Evolutionary conservation across 2,113 vertebrate genomes (phyloP).

Genomic region (Apodemus sylvaticus): DNA sequence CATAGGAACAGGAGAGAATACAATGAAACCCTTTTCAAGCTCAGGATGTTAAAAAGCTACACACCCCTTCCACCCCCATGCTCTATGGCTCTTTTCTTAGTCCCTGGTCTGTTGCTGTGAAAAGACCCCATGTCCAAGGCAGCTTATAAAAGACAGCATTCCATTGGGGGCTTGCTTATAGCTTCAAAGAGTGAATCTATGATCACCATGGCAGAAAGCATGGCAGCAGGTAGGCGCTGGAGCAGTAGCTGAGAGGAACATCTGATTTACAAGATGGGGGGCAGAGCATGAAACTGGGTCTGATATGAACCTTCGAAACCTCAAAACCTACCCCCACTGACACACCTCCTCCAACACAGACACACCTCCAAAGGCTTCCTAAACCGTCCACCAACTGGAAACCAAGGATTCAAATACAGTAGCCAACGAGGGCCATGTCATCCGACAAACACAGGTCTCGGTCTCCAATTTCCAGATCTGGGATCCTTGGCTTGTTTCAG

Average conservation of each 20-base stretch:
- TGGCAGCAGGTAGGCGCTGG: rapidly evolving
- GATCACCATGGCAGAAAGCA: background rate
- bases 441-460: background rate
- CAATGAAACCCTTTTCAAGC: background rate
- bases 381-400: background rate
- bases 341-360: background rate
- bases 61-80: too few species aligned
- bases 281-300: background rate
- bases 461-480: background rate
- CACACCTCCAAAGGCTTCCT: background rate
- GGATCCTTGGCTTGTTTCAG: background rate
- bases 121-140: background rate
- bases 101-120: background rate
- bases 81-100: background rate
- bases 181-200: background rate
- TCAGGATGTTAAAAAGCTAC: background rate
- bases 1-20: background rate
- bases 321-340: background rate
- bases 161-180: background rate
- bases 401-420: too few species aligned
- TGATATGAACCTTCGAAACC: background rate
- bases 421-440: background rate
- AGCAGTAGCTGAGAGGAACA: background rate
- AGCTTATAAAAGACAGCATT: background rate
- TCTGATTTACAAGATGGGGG: background rate